Evolutionary conservation across 1,140 invertebrate species (phyloP), one percentile per base, ranked within the genome.

Genomic region (Apis laboriosa): DNA sequence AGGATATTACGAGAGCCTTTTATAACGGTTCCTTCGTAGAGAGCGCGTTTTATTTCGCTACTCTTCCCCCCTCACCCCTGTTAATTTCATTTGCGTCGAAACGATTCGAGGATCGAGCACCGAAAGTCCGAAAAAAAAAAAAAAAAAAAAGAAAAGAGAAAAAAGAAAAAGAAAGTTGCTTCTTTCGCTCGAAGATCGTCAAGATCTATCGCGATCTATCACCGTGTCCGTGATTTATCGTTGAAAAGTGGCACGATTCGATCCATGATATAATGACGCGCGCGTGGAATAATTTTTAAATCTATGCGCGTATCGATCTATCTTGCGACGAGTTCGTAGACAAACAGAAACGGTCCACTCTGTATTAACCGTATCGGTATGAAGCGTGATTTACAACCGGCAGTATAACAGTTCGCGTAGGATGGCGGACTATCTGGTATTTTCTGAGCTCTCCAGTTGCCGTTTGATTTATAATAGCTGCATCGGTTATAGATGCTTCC

Each of bases 321-420:
- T 13, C n/a, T 24, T n/a, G 61, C 13, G 13, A 24, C 71, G 9
- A 1, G 51, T 76, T 60, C 72, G 55, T 67, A 11, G 80, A 68
- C 78, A 77, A 43, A 56, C 75, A 51, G 67, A 56, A 21, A 64
- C 43, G 13, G 34, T 21, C 34, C 43, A 60, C 8, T 7, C 49
- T 78, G 43, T 72, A 72, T 83, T 83, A 78, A 78, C 75, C 49
- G 67, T 78, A 83, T 78, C 76, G 51, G 60, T 71, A 78, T 58
- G 28, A 71, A 55, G 17, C 21, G n/a, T 83, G 81, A 83, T 83
- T 83, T 83, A 83, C 75, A 78, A 19, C 64, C 67, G 64, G 7
- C 24, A 3, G 15, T 72, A 72, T 64, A 78, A 64, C 55, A 28
- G 64, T 43, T 75, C 24, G 13, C 71, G 15, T 28, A 64, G 60